These are phyloP conservation scores for Drosophila rufa DNA, from an alignment of 1,140 invertebrate genomes.

Conservation along the genomic window DNA sequence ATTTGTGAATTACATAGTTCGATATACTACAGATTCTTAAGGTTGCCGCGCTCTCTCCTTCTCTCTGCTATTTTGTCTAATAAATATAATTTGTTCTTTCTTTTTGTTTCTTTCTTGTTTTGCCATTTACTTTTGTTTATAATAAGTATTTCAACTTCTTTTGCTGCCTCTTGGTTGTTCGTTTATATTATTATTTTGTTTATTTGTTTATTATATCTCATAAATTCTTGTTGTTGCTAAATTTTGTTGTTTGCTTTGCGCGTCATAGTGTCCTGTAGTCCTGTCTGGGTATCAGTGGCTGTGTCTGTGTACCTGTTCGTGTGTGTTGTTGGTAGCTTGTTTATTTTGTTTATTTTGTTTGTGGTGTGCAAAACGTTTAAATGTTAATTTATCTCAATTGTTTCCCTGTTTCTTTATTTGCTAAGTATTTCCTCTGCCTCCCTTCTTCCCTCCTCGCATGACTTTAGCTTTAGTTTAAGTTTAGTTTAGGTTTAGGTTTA, in stretches of 20 bases:
- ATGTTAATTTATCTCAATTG: slow-evolving; percentile 82
- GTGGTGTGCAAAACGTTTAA: slow-evolving; percentile 76
- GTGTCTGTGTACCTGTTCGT: slow-evolving; percentile 16
- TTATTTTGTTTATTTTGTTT: slow-evolving; percentile 51
- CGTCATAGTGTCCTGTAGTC: slow-evolving; percentile 31
- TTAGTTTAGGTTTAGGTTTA: slow-evolving; percentile 38
- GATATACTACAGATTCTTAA: slow-evolving; percentile 79
- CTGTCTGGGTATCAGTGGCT: slow-evolving; percentile 26
- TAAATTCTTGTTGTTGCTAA: slow-evolving; percentile 84
- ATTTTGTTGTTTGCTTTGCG: slow-evolving; percentile 78
- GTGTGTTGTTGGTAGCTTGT: slow-evolving; percentile 41
- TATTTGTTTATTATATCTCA: slow-evolving; percentile 77
- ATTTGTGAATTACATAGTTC: slow-evolving; percentile 79
- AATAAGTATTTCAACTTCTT: slow-evolving; percentile 49
- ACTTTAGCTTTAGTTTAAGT: slow-evolving; percentile 36
- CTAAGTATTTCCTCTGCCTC: slow-evolving; percentile 65
- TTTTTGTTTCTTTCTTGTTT: slow-evolving; percentile 24
- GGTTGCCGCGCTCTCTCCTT: slow-evolving; percentile 33
- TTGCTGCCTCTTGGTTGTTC: slow-evolving; percentile 45
- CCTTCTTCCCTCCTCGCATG: slow-evolving; percentile 24
- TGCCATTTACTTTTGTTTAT: slow-evolving; percentile 31
- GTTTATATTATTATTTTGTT: slow-evolving; percentile 62
- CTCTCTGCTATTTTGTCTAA: slow-evolving; percentile 58
- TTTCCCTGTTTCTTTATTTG: slow-evolving; percentile 84
- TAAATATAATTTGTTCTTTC: slow-evolving; percentile 74